Percentiles rank a stretch among this genome's conserved stretches.
Conservation (phyloP, 2,888 invertebrate species). For the Plagodis pulveraria region DNA sequence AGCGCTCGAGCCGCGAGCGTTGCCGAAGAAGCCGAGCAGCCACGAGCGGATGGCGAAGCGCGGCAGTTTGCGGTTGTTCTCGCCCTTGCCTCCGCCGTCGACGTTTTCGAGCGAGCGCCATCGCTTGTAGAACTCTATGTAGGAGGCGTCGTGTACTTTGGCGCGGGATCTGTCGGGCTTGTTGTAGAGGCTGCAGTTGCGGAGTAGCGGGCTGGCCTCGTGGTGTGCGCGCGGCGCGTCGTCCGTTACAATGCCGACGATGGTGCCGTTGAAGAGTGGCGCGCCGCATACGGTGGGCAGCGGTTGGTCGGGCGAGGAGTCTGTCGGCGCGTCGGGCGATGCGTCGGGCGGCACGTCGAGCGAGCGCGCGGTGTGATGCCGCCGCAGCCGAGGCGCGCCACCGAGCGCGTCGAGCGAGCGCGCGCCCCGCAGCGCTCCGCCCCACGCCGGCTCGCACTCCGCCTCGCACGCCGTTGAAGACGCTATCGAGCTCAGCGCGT, state of each 20-base stretch:
- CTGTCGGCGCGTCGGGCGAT: conserved; percentile 66
- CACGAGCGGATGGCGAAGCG: conserved; percentile 89
- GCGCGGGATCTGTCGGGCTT: conserved; percentile 68
- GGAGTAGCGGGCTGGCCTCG: conserved; percentile 79
- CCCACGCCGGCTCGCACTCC: conserved; percentile 54
- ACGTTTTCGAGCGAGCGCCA: conserved; percentile 93
- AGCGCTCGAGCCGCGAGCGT: conserved; percentile 87
- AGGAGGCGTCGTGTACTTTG: conserved; percentile 71
- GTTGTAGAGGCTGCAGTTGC: conserved; percentile 70
- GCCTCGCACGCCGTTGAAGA: conserved; percentile 85
- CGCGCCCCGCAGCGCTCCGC: conserved; percentile 41
- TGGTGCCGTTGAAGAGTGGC: conserved; percentile 75
- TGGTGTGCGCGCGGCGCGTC: conserved; percentile 53
- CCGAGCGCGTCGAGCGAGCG: conserved; percentile 47
- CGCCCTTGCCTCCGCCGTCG: conserved; percentile 47
- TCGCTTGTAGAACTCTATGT: conserved; percentile 86
- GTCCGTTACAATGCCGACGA: conserved; percentile 67
- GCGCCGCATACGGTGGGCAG: conserved; percentile 62
- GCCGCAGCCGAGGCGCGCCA: conserved; percentile 46
- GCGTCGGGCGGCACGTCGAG: conserved; percentile 54
- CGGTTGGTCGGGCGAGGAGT: conserved; percentile 55
- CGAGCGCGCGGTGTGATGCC: conserved; percentile 48
- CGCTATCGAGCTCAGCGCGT: conserved; percentile 87
- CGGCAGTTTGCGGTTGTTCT: conserved; percentile 83
- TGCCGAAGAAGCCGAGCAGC: conserved; percentile 91